Evolutionary conservation across 1,140 invertebrate genomes (phyloP).

Genomic region (Lepidurus couesii): DNA sequence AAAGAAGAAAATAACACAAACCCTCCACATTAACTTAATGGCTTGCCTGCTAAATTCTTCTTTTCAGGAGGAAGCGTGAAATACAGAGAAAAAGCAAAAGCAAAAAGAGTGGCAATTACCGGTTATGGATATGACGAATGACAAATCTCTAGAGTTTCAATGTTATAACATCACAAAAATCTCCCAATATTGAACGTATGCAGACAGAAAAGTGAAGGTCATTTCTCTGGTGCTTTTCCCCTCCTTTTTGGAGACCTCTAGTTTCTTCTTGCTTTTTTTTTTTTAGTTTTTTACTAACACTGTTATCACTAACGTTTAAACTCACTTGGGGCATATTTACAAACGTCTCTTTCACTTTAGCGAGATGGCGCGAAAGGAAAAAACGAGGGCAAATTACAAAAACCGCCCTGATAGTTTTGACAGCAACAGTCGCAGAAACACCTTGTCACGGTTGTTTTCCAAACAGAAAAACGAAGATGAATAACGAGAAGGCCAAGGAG

Average conservation of each 20-base stretch:
- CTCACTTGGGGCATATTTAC: conserved; percentile 9
- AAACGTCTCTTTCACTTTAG: neutral
- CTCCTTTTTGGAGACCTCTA: neutral
- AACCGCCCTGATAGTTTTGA: neutral
- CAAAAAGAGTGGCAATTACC: neutral
- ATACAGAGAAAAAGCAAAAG: neutral
- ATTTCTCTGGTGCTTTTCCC: neutral
- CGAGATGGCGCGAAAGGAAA: neutral
- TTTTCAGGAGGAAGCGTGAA: neutral
- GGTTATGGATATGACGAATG: conserved; percentile 8
- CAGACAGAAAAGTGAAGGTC: neutral
- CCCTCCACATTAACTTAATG: neutral
- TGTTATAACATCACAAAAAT: neutral
- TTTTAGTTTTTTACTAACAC: neutral
- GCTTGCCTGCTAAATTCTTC: neutral
- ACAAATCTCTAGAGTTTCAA: neutral
- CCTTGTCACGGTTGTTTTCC: neutral
- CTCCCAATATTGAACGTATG: neutral
- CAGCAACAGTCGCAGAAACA: neutral
- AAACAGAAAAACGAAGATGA: neutral
- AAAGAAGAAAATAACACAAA: neutral
- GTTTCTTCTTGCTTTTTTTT: neutral
- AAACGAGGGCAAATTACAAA: neutral
- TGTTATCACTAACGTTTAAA: conserved; percentile 15
- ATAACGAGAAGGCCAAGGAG: neutral